These are phyloP conservation scores for Papilio xuthus DNA, from an alignment of 1,140 invertebrate genomes.

Conservation along the genomic window DNA sequence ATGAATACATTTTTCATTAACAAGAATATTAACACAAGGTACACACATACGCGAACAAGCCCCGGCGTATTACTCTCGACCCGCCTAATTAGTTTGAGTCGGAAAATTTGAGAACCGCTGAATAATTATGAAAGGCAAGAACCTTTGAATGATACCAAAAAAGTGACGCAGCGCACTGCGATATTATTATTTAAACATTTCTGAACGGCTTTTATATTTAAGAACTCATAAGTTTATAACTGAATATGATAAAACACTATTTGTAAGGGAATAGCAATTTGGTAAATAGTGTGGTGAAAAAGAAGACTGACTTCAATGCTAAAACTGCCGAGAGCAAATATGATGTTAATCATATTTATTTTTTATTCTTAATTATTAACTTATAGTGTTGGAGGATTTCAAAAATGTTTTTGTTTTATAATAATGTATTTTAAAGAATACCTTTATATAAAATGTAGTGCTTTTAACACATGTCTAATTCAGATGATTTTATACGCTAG, in stretches of 20 bases:
- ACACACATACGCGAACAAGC: background rate
- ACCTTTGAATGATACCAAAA: constrained; percentile 32
- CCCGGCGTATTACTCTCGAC: constrained; percentile 31
- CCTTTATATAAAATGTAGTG: constrained; percentile 70
- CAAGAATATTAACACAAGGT: no score
- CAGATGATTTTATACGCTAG: constrained; percentile 49
- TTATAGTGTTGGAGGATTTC: background rate
- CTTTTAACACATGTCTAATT: constrained; percentile 79
- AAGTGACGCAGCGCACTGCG: constrained; percentile 40
- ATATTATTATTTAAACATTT: constrained; percentile 35
- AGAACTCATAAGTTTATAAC: constrained; percentile 18
- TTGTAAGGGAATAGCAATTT: background rate
- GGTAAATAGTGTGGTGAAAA: no score
- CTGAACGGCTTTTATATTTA: constrained; percentile 11
- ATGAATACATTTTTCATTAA: no score
- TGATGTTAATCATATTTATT: no score
- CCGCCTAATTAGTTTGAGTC: constrained; percentile 50
- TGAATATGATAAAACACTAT: background rate
- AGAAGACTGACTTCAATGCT: no score
- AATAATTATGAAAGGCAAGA: constrained; percentile 53
- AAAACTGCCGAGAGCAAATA: no score
- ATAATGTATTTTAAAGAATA: constrained; percentile 40
- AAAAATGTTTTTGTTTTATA: constrained; percentile 36
- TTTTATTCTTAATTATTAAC: no score
- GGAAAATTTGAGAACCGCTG: constrained; percentile 47